Conservation (phyloP, 2,888 invertebrate genomes). For the Anthrax anthrax region DNA sequence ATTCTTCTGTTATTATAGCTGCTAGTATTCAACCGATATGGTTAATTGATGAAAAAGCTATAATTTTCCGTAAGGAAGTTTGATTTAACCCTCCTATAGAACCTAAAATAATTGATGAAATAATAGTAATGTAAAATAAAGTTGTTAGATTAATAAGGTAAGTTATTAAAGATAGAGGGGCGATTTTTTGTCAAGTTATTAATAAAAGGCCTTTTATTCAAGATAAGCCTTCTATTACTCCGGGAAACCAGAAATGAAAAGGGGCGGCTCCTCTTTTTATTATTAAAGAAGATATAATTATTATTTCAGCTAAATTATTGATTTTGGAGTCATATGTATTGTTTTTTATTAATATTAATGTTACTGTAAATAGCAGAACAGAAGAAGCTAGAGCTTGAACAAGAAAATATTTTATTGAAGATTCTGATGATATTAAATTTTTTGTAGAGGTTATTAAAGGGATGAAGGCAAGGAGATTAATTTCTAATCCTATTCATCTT, state of each 20-base stretch:
- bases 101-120: slow-evolving; percentile 37
- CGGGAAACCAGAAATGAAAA: slow-evolving; percentile 46
- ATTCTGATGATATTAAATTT: slow-evolving; percentile 39
- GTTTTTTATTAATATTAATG: slow-evolving; percentile 20
- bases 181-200: slow-evolving; percentile 51
- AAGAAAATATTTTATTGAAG: slow-evolving; percentile 46
- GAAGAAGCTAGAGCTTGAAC: slow-evolving; percentile 43
- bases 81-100: slow-evolving; percentile 40
- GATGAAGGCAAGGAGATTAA: slow-evolving; percentile 46
- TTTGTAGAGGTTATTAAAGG: slow-evolving; percentile 39
- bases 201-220: slow-evolving; percentile 43
- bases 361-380: slow-evolving; percentile 38
- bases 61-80: slow-evolving; percentile 41
- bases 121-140: slow-evolving; percentile 35
- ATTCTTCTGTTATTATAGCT: slow-evolving; percentile 36
- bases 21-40: slow-evolving; percentile 44
- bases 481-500: slow-evolving; percentile 48
- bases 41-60: slow-evolving; percentile 49
- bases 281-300: slow-evolving; percentile 33
- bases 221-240: slow-evolving; percentile 42
- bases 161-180: slow-evolving; percentile 41
- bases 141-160: slow-evolving; percentile 36
- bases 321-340: slow-evolving; percentile 21
- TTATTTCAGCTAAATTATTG: slow-evolving; percentile 21
- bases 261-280: slow-evolving; percentile 44